phyloP scores from a whole-genome alignment of 2,113 vertebrate genomes.

The Ptyas mucosa region DNA sequence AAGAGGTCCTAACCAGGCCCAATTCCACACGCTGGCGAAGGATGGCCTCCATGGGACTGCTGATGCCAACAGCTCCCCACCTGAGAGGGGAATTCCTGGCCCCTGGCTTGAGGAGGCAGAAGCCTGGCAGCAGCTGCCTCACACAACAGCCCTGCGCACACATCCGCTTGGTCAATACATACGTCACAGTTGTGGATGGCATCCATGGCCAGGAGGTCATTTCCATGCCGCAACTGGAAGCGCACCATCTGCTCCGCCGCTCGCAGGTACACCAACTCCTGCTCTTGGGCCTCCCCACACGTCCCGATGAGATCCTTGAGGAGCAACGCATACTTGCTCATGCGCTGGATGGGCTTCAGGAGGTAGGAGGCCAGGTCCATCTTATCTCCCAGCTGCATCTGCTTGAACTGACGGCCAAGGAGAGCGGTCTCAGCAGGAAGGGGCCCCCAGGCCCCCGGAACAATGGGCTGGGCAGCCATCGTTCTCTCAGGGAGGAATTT shows the following conservation, averaged over 20 bases:
- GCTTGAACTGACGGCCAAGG: conserved; percentile 52
- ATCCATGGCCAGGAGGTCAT: conserved; percentile 65
- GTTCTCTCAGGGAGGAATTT: too few species aligned
- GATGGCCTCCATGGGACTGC: neutral
- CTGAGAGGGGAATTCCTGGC: neutral
- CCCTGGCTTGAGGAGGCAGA: neutral
- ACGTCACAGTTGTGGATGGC: conserved; percentile 60
- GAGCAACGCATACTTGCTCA: conserved; percentile 63
- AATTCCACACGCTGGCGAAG: neutral
- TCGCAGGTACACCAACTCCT: conserved; percentile 44
- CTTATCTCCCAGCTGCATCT: conserved; percentile 57
- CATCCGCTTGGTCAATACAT: neutral
- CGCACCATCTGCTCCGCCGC: conserved; percentile 48
- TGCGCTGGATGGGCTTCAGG: conserved; percentile 60
- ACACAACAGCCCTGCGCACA: neutral
- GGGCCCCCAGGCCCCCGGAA: neutral
- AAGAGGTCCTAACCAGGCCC: neutral
- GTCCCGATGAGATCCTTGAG: conserved; percentile 56
- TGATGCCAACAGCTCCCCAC: neutral
- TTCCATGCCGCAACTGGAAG: conserved; percentile 64
- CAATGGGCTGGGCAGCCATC: neutral
- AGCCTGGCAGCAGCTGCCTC: neutral
- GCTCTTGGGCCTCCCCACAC: conserved; percentile 33
- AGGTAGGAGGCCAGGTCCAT: conserved; percentile 67
- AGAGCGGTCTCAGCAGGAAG: neutral